Evolutionary conservation across 2,888 invertebrate genomes (phyloP).

Genomic region (Dendrolimus pini): DNA sequence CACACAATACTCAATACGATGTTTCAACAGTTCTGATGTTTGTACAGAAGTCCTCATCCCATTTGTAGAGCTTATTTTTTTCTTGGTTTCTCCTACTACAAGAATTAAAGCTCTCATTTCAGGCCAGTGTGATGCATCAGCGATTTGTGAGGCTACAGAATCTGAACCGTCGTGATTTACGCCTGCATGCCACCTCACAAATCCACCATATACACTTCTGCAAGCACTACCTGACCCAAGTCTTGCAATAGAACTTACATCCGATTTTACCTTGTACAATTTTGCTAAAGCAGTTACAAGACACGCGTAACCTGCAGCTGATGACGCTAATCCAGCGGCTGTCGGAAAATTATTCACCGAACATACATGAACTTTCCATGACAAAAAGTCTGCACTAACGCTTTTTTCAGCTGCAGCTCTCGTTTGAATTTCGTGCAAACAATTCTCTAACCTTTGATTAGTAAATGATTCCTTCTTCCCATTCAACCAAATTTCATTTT

Average conservation of each 20-base stretch:
- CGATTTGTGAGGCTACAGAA: conserved; percentile 86
- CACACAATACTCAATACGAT: conserved; percentile 84
- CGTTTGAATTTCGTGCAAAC: conserved; percentile 74
- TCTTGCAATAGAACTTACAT: conserved; percentile 87
- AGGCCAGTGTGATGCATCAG: conserved; percentile 88
- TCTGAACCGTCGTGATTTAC: conserved; percentile 79
- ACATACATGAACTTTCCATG: conserved; percentile 88
- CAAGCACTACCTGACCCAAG: conserved; percentile 97
- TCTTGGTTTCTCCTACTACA: conserved; percentile 89
- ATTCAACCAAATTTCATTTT: conserved; percentile 93
- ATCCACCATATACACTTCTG: conserved; percentile 95
- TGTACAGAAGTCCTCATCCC: conserved; percentile 91
- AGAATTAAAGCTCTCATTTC: conserved; percentile 92
- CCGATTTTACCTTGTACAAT: conserved; percentile 83
- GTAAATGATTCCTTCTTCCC: conserved; percentile 86
- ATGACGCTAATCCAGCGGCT: conserved; percentile 98
- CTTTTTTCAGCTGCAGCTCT: conserved; percentile 51
- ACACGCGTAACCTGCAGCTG: conserved; percentile 98
- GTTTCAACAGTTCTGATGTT: conserved; percentile 89
- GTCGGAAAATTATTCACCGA: conserved; percentile 99
- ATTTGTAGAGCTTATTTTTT: conserved; percentile 89
- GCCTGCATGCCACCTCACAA: conserved; percentile 94
- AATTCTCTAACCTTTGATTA: conserved; percentile 84
- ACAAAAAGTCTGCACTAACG: conserved; percentile 59
- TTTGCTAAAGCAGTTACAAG: conserved; percentile 87